Evolutionary conservation across 2,888 invertebrate genomes (phyloP).

Genomic region (Ophraella communa): DNA sequence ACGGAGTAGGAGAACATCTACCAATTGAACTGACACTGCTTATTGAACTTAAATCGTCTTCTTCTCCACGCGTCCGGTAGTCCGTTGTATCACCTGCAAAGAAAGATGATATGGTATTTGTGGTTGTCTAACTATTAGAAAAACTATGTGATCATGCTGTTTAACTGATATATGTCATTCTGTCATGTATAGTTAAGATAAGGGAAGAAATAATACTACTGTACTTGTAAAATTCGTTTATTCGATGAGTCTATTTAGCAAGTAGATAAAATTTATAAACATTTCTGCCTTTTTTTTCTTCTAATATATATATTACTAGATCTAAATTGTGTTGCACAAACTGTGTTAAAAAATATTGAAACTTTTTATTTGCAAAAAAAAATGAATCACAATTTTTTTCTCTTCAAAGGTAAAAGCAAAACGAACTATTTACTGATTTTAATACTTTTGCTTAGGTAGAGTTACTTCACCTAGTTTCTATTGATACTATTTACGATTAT

Average conservation of each 20-base stretch:
- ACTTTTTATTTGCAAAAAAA: background rate
- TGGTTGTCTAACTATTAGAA: too few relatives aligned
- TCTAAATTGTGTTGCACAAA: slow-evolving; percentile 1
- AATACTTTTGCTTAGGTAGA: background rate
- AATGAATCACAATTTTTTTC: too few relatives aligned
- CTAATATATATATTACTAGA: slow-evolving; percentile 11
- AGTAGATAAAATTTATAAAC: slow-evolving; percentile 15
- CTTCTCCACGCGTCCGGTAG: slow-evolving; percentile 55
- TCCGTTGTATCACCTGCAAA: slow-evolving; percentile 69
- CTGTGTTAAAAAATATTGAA: background rate
- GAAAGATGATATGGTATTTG: slow-evolving; percentile 41
- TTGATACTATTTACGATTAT: background rate
- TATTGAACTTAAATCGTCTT: slow-evolving; percentile 78
- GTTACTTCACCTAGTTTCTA: background rate
- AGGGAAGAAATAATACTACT: slow-evolving; percentile 4
- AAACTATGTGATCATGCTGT: too few relatives aligned
- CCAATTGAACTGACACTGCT: slow-evolving; percentile 86
- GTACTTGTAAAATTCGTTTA: slow-evolving; percentile 15
- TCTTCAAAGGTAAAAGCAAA: background rate
- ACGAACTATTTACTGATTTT: background rate
- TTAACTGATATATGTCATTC: background rate
- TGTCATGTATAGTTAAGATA: background rate
- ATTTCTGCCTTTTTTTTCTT: slow-evolving; percentile 12
- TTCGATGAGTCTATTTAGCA: slow-evolving; percentile 14
- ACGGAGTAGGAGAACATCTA: slow-evolving; percentile 79